Evolutionary conservation across 1,140 invertebrate genomes (phyloP), one percentile per base, ranked within the genome.

Genomic region (Condylostylus longicornis): DNA sequence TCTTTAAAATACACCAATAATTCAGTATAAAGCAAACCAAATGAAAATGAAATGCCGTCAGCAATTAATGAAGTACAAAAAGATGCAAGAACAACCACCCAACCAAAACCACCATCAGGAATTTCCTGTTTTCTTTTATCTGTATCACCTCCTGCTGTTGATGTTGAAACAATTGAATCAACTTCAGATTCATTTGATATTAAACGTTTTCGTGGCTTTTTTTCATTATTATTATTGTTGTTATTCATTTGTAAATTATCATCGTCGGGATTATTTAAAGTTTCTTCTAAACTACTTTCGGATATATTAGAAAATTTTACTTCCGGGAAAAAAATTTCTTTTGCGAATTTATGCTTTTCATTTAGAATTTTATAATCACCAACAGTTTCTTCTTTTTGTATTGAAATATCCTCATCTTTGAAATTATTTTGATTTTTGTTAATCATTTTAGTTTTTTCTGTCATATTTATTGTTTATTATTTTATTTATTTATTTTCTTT

Each of bases 1-100:
- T 79, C 78, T 7, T 71, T 65, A 54, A 93, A 96, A 49, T 90
- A 77, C 5, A 77, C 66, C n/a, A 88, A 62, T 50, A 96, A 82
- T 49, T 93, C 79, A 0, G 81, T 77, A 48, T 85, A 88, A 12
- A 95, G 70, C 1, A 94, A 62, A 0, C 90, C 90, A 57, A 94
- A 93, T 1, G 87, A 89, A 52, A 93, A 91, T 20, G 85, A 86
- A 8, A 95, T 77, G 0, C 90, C 91, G 58, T 96, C 91, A n/a
- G 87, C 84, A n/a, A 95, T 82, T 62, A 93, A 74, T 18, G 85
- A 88, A 27, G 90, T 78, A 23, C 90, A 52, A 36, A 94, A 71
- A 0, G 85, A 86, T 0, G 85, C 74, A 4, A 78, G 54, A 0
- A 93, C 86, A 1, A 94, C 82, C 8, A 91, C 71, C 88, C 88